Evolutionary conservation across 37 sponge, comb jelly and placozoan genomes (phyloP), one percentile per base, ranked within the genome.

Genomic region (Bolinopsis microptera): DNA sequence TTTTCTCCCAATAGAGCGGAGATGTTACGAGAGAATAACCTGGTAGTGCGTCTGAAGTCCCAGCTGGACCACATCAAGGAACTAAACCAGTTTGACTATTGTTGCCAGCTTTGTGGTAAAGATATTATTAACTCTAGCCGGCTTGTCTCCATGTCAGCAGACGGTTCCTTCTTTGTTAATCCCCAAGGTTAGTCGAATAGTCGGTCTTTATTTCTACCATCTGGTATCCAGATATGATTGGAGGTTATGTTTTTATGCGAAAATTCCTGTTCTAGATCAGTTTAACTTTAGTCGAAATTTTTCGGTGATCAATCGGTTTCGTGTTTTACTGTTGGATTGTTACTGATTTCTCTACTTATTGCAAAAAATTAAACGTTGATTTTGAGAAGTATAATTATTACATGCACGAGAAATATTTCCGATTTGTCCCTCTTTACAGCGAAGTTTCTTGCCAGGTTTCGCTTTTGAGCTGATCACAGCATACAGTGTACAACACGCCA

Each of bases 151-250:
- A 86, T 86, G 90, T 86, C 90, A 40, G 36, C 90, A 24, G 90
- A 86, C 36, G 61, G 90, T 27, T 48, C 90, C 26, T 86, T 86
- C 90, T 86, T 86, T 40, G 90, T 86, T 26, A 86, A 86, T 27
- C 90, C 90, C 26, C 22, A 34, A 23, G 74, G 74, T 70, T 23
- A 70, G 74, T 70, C 23, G 27, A n/a, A n/a, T n/a, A n/a, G n/a
- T n/a, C n/a, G n/a, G n/a, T n/a, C n/a, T n/a, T n/a, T n/a, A n/a
- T n/a, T n/a, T n/a, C n/a, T n/a, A n/a, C n/a, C n/a, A n/a, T n/a
- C 13, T 67, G 68, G 68, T 67, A 67, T 67, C 13, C 13, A 13
- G 68, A 13, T 67, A 21, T 22, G 13, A 67, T 67, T 67, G 68
- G 21, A 67, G 68, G 68, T 13, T 21, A 13, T 67, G 18, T 22